A percentile compares a stretch with the other conserved stretches of the same genome.
phyloP scores from a whole-genome alignment of 2,888 invertebrate species.

The Rhogogaster chlorosoma region DNA sequence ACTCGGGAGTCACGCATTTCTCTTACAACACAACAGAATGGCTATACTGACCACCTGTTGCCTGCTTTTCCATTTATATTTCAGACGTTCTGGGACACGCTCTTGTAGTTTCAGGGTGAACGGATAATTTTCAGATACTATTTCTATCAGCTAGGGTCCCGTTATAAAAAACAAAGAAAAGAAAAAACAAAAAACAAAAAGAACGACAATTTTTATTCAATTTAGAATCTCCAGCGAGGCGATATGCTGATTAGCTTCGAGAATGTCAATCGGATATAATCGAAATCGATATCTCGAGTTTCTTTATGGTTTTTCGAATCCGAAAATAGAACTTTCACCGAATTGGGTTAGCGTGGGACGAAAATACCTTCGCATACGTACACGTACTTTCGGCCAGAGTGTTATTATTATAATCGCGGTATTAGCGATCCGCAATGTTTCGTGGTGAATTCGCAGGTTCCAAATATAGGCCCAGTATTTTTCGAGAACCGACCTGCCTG shows the following conservation, averaged over 20 bases:
- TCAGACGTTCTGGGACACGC: constrained; percentile 63
- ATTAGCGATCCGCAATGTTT: not conserved
- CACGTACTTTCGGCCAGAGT: not conserved
- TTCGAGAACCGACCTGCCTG: constrained; percentile 15
- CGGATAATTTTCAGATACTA: constrained; percentile 25
- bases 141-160: not conserved
- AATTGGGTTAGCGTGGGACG: not conserved
- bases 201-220: not conserved
- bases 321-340: not conserved
- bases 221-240: not conserved
- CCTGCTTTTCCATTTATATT: constrained; percentile 76
- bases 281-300: not conserved
- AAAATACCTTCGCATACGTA: not conserved
- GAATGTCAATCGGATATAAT: not conserved
- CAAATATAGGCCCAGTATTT: constrained; percentile 15
- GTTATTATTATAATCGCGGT: not conserved
- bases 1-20: constrained; percentile 67
- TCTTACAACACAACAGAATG: constrained; percentile 65
- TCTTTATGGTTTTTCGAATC: not conserved
- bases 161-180: too few relatives aligned
- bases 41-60: constrained; percentile 76
- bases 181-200: too few relatives aligned
- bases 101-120: constrained; percentile 5
- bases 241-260: not conserved
- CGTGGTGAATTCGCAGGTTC: not conserved